Base-by-base conservation (phyloP, 2,797 vertebrate genomes). In the Erithacus rubecula region DNA sequence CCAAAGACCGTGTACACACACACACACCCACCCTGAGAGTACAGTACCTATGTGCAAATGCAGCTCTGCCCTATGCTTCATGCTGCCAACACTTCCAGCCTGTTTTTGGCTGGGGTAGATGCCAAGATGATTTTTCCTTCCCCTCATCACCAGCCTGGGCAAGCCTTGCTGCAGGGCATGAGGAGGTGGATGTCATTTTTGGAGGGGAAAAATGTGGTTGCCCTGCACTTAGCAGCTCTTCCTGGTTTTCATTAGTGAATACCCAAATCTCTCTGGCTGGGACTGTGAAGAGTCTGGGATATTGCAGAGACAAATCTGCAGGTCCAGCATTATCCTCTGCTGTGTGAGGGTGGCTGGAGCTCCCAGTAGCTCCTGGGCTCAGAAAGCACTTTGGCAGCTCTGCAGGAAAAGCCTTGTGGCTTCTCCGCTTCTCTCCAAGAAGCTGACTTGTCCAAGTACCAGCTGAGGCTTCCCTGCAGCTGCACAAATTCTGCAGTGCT, bases 171-270 rank as follows among this genome's bases (percentile, higher is more conserved):
- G 47, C 49, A 63, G 56, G 62, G 29, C 72, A 34, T 44, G 43
- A 80, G 64, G 49, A 94, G 75, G 44, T 77, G 80, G 82, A 65
- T 95, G 60, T 43, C 15, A 37, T 70, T 94, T 95, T 83, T 71
- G 47, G 64, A 94, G 71, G 65, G 49, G 71, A 60, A 65, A 83
- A 77, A 24, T 15, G 36, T 67, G 52, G n/a, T 70, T 85, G 47
- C 55, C 39, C 67, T 65, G 67, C 67, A 65, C 27, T 18, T 22
- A 72, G 67, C 22, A 75, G 46, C 44, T 56, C 60, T 85, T 70
- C 47, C 27, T 0, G 2, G 7, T 64, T 89, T 86, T 86, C 29
- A 30, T 55, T 72, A 63, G 37, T 1, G 0, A 36, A 69, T 86
- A n/a, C 43, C 49, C 43, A 47, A 19, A 36, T 76, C 52, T 60